Percentiles rank a stretch among this genome's conserved stretches.
Conservation (phyloP, 2,797 vertebrate species). For the Psittacula echo region DNA sequence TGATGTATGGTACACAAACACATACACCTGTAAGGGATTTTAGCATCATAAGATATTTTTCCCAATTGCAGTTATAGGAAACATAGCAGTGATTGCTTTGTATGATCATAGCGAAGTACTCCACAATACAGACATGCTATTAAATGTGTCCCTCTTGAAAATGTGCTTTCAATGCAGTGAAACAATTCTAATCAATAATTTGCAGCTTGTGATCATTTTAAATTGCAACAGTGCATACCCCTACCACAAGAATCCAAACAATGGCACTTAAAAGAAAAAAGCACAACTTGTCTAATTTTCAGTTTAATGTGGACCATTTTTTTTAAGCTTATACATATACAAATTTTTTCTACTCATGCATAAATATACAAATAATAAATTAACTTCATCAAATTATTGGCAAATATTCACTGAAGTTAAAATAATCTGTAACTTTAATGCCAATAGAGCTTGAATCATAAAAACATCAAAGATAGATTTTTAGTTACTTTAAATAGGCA, state of each 20-base stretch:
- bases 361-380: constrained; percentile 41
- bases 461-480: constrained; percentile 44
- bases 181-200: not conserved
- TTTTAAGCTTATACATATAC: not conserved
- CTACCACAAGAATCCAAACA: not conserved
- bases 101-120: not conserved
- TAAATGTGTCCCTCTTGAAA: not conserved
- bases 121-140: not conserved
- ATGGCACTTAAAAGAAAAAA: not conserved
- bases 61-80: not conserved
- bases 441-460: not conserved
- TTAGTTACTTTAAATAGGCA: constrained; percentile 57
- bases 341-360: constrained; percentile 19
- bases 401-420: not conserved
- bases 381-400: not conserved
- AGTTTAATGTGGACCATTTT: not conserved
- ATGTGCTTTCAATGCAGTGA: not conserved
- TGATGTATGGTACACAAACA: not conserved
- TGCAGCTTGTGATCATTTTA: not conserved
- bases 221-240: not conserved
- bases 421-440: not conserved
- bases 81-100: not conserved
- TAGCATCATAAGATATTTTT: not conserved
- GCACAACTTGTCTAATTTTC: not conserved
- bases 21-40: not conserved